phyloP scores from a whole-genome alignment of 2,797 vertebrate genomes.

The Zalophus californianus region DNA sequence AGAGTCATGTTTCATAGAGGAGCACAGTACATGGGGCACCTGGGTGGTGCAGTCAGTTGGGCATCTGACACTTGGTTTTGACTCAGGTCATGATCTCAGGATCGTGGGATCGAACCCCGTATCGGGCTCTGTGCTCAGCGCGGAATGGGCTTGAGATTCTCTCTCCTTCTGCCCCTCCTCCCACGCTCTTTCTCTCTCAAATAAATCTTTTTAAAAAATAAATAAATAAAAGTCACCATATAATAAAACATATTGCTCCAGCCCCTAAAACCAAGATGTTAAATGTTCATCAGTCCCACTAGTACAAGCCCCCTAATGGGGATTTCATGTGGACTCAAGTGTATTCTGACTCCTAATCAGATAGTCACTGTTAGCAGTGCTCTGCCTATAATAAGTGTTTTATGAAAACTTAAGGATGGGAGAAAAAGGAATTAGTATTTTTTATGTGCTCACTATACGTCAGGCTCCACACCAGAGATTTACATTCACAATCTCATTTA shows the following conservation, averaged over 20 bases:
- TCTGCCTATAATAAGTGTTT: background rate
- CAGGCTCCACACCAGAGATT: slow-evolving; percentile 40
- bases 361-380: background rate
- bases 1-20: slow-evolving; percentile 57
- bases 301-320: background rate
- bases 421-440: slow-evolving; percentile 56
- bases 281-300: slow-evolving; percentile 13
- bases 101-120: background rate
- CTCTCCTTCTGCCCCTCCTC: background rate
- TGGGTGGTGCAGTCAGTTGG: background rate
- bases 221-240: slow-evolving; percentile 26
- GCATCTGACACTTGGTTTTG: background rate
- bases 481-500: slow-evolving; percentile 63
- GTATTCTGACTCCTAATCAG: slow-evolving; percentile 33
- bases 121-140: background rate
- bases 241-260: slow-evolving; percentile 20
- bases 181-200: background rate
- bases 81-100: background rate
- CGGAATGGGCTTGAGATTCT: background rate
- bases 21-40: background rate
- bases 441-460: slow-evolving; percentile 39
- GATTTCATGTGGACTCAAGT: background rate
- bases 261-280: slow-evolving; percentile 16
- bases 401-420: slow-evolving; percentile 37
- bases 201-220: background rate